phyloP scores from a whole-genome alignment of 2,888 invertebrate species.

The Lycocerus yunnanus region DNA sequence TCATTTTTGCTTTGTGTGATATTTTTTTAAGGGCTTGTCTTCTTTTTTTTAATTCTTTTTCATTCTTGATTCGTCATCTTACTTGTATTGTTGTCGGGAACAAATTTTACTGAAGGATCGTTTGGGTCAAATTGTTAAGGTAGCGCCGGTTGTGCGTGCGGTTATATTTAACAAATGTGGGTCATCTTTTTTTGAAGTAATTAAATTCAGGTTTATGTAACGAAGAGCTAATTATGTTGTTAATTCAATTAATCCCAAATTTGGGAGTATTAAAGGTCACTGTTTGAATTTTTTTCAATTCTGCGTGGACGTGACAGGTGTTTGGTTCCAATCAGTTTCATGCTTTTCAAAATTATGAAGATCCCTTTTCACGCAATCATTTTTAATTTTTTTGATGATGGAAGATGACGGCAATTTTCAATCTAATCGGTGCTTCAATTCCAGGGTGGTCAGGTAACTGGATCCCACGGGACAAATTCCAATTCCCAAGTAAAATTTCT shows the following conservation, averaged over 20 bases:
- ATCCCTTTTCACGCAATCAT: background rate
- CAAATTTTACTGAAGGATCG: background rate
- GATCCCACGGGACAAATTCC: background rate
- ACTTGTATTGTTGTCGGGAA: background rate
- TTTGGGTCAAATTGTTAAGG: background rate
- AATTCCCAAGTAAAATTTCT: too few species aligned
- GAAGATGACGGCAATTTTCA: background rate
- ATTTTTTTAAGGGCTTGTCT: slow-evolving; percentile 3
- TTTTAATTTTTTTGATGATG: background rate
- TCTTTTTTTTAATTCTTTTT: background rate
- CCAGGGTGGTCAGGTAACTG: background rate
- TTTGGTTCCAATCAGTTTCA: background rate
- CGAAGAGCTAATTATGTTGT: background rate
- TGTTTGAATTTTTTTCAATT: background rate
- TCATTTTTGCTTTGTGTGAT: slow-evolving; percentile 14
- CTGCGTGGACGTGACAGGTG: background rate
- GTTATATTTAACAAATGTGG: background rate
- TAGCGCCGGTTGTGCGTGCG: background rate
- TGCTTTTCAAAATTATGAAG: background rate
- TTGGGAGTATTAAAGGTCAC: background rate
- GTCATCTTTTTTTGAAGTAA: background rate
- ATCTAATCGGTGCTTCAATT: background rate
- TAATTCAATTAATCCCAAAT: background rate
- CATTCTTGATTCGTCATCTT: background rate
- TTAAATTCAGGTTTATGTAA: background rate